Conservation (phyloP, 2,113 vertebrate genomes). For the Agelaius tricolor region DNA sequence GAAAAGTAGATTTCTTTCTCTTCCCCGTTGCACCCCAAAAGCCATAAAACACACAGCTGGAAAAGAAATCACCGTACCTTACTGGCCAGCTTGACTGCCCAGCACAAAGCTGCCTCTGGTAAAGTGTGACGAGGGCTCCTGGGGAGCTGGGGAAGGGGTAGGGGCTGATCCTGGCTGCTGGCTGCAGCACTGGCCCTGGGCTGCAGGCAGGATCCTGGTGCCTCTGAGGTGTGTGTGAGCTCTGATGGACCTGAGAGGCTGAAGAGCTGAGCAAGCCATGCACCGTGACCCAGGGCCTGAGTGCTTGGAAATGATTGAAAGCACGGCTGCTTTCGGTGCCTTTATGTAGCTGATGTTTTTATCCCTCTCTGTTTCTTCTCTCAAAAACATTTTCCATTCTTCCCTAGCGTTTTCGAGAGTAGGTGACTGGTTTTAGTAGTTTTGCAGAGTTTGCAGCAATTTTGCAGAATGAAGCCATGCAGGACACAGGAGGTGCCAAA, state of each 20-base stretch:
- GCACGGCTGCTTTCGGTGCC: background rate
- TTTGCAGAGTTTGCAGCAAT: background rate
- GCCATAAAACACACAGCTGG: background rate
- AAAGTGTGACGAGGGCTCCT: background rate
- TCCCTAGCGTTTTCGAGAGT: background rate
- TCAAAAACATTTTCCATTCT: background rate
- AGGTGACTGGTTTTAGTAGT: background rate
- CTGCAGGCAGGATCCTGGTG: background rate
- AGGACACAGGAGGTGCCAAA: background rate
- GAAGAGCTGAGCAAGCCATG: background rate
- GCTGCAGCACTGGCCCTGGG: background rate
- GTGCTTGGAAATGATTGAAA: background rate
- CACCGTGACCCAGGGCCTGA: accelerated
- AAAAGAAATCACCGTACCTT: constrained; percentile 12
- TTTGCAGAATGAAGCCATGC: background rate
- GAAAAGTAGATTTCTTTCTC: background rate
- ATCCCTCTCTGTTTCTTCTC: background rate
- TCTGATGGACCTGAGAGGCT: background rate
- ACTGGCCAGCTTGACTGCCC: background rate
- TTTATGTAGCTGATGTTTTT: background rate
- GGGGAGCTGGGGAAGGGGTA: background rate
- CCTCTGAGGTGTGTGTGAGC: background rate
- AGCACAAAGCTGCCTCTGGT: background rate
- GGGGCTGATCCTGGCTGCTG: background rate
- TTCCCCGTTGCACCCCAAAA: background rate